Conservation (phyloP, 2,113 vertebrate genomes). For the Cyphomyrus discorhynchus region DNA sequence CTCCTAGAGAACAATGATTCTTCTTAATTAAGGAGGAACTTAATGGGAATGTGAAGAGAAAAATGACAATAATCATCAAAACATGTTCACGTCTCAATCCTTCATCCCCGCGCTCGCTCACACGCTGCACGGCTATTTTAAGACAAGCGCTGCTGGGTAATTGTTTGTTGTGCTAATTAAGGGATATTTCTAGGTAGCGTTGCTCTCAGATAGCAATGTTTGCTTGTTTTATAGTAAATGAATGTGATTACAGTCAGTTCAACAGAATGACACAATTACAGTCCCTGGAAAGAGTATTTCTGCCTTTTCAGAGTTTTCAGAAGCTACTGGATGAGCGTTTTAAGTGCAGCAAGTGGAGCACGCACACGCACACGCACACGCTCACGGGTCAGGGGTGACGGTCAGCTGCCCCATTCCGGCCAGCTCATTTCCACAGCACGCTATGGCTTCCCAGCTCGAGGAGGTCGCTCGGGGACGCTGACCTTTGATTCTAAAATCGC, state of each 20-base stretch:
- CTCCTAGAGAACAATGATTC: neutral
- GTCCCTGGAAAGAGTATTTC: neutral
- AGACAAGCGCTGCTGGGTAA: neutral
- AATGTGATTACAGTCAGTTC: neutral
- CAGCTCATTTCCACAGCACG: neutral
- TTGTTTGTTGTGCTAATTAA: conserved; percentile 5
- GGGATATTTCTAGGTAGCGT: neutral
- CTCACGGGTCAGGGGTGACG: neutral
- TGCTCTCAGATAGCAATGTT: neutral
- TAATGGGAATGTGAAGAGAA: neutral
- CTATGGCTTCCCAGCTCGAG: neutral
- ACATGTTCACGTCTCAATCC: neutral
- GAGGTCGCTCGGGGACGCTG: neutral
- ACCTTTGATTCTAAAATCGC: neutral
- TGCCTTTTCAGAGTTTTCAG: neutral
- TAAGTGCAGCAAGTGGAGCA: neutral
- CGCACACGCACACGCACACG: neutral
- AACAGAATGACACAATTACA: neutral
- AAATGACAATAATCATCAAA: neutral
- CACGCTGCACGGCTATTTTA: neutral
- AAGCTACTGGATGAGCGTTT: neutral
- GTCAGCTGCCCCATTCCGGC: neutral
- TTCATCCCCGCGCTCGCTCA: neutral
- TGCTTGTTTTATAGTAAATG: neutral
- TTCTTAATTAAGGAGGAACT: neutral